Conservation (phyloP, 2,113 vertebrate genomes). For the Anguilla rostrata region DNA sequence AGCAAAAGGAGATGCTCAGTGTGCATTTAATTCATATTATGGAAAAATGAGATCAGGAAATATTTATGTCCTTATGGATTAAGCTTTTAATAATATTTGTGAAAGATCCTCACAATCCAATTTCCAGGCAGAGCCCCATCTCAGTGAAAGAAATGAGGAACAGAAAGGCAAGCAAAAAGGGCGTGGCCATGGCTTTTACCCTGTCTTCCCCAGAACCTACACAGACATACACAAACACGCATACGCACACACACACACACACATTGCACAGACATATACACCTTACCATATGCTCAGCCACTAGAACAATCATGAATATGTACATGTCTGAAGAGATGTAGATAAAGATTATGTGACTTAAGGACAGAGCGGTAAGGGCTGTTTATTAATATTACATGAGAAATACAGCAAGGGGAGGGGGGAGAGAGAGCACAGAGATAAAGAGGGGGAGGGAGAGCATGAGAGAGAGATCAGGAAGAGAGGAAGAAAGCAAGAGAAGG, state of each 20-base stretch:
- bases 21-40: neutral
- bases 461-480: neutral
- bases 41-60: neutral
- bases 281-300: neutral
- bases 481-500: neutral
- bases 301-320: neutral
- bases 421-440: neutral
- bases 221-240: neutral
- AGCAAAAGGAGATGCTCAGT: neutral
- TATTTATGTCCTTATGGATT: neutral
- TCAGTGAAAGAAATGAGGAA: neutral
- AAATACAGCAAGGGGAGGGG: neutral
- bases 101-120: neutral
- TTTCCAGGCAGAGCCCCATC: neutral
- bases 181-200: neutral
- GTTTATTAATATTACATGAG: constrained; percentile 9
- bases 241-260: constrained; percentile 2
- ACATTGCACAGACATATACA: neutral
- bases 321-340: neutral
- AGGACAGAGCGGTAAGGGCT: neutral
- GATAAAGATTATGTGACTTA: constrained; percentile 3
- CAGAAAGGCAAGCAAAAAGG: neutral
- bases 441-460: neutral
- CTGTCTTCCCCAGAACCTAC: neutral
- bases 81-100: neutral